phyloP scores from a whole-genome alignment of 2,113 vertebrate species.

The Nycticorax nycticorax region DNA sequence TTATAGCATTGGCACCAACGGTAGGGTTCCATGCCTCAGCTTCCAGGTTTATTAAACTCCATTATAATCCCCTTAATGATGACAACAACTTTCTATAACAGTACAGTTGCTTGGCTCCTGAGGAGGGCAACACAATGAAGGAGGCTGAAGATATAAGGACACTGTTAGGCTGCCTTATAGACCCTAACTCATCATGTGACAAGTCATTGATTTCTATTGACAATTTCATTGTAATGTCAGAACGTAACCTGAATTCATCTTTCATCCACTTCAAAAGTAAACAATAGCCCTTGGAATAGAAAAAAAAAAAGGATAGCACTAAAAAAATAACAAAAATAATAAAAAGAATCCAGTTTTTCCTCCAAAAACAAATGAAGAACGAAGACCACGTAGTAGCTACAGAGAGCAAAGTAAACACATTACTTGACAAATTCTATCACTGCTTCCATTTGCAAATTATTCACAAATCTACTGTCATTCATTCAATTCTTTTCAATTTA shows the following conservation, averaged over 20 bases:
- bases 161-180: conserved; percentile 53
- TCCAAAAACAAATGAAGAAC: conserved; percentile 29
- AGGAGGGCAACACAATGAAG: conserved; percentile 40
- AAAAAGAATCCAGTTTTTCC: conserved; percentile 1
- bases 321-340: not conserved
- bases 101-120: conserved; percentile 26
- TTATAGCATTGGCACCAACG: not conserved
- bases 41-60: conserved; percentile 67
- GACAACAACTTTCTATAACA: conserved; percentile 54
- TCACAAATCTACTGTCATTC: conserved; percentile 25
- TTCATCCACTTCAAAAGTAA: conserved; percentile 66
- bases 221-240: conserved; percentile 74
- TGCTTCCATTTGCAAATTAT: conserved; percentile 34
- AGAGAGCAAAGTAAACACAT: not conserved
- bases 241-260: conserved; percentile 64
- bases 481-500: conserved; percentile 12
- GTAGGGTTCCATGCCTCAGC: not conserved
- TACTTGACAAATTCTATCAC: conserved; percentile 23
- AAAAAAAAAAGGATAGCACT: not conserved
- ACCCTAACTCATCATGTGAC: conserved; percentile 62
- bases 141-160: conserved; percentile 52
- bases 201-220: conserved; percentile 77
- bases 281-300: conserved; percentile 51
- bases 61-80: conserved; percentile 44
- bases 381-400: not conserved